Percentiles rank a stretch among this genome's conserved stretches.
Conservation (phyloP, 1,140 invertebrate genomes). For the Watersipora subatra region DNA sequence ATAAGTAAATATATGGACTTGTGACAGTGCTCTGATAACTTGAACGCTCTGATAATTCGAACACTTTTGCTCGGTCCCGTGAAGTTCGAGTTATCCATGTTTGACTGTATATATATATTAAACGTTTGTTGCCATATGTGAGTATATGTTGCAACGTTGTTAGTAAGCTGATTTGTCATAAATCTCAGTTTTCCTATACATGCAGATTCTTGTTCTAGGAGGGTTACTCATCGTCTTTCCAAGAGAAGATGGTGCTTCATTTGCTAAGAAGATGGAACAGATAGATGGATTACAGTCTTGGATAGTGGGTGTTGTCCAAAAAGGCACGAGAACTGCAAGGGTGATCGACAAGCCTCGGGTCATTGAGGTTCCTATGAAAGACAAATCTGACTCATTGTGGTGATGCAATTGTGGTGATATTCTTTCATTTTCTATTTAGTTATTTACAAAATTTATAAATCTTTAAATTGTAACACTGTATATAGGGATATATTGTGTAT, state of each 20-base stretch:
- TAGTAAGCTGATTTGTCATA: too few relatives aligned
- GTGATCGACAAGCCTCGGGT: slow-evolving; percentile 90
- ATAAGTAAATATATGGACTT: too few relatives aligned
- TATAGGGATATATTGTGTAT: background rate
- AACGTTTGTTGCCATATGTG: too few relatives aligned
- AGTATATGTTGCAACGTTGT: too few relatives aligned
- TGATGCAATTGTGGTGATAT: slow-evolving; percentile 26
- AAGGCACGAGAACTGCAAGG: slow-evolving; percentile 76
- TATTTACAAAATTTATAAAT: background rate
- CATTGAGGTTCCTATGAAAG: slow-evolving; percentile 89
- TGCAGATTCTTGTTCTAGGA: too few relatives aligned
- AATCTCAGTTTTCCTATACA: too few relatives aligned
- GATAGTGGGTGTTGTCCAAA: slow-evolving; percentile 92
- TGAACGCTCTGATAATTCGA: too few relatives aligned
- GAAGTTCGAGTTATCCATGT: too few relatives aligned
- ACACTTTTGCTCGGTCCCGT: too few relatives aligned
- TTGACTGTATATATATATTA: too few relatives aligned
- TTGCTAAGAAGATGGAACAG: slow-evolving; percentile 85
- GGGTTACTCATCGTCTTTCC: slow-evolving; percentile 78
- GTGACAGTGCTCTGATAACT: too few relatives aligned
- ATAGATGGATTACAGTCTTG: slow-evolving; percentile 77
- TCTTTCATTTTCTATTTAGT: background rate
- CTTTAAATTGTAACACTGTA: background rate
- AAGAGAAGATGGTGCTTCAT: slow-evolving; percentile 75
- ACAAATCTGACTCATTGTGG: slow-evolving; percentile 63